These are phyloP conservation scores for Charina bottae DNA, from an alignment of 2,113 vertebrate species.

Conservation along the genomic window DNA sequence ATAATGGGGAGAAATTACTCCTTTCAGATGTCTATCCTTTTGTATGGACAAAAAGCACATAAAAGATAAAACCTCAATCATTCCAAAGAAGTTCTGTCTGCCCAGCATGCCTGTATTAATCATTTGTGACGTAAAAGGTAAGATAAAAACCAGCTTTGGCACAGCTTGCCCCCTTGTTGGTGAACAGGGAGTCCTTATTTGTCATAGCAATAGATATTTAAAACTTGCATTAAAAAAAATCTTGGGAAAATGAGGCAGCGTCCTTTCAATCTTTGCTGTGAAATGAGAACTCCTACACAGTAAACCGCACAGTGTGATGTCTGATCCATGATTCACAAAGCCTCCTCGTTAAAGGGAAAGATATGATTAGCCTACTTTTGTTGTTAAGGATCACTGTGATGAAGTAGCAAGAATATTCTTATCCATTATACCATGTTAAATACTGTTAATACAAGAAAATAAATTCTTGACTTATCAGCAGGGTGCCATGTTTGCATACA, in stretches of 20 bases:
- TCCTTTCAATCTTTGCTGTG: not conserved
- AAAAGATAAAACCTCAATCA: not conserved
- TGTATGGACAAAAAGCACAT: not conserved
- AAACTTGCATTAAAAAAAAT: not conserved
- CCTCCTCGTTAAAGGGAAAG: not conserved
- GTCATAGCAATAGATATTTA: not conserved
- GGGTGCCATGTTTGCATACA: not conserved
- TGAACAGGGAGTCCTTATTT: not conserved
- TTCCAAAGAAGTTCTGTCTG: not conserved
- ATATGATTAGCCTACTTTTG: not conserved
- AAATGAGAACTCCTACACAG: not conserved
- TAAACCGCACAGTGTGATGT: not conserved
- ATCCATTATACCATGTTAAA: not conserved
- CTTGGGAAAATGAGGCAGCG: not conserved
- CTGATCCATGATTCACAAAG: not conserved
- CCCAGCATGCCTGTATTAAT: not conserved
- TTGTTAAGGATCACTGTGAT: not conserved
- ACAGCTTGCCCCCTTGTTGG: not conserved
- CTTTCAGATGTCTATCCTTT: not conserved
- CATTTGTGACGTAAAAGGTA: not conserved
- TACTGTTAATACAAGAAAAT: not conserved
- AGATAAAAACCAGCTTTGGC: not conserved
- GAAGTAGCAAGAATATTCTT: not conserved
- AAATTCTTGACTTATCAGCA: not conserved
- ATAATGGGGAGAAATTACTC: not conserved